Percentiles rank a stretch among this genome's conserved stretches.
Evolutionary conservation across 2,113 vertebrate species (phyloP).

Genomic region (Meriones unguiculatus): DNA sequence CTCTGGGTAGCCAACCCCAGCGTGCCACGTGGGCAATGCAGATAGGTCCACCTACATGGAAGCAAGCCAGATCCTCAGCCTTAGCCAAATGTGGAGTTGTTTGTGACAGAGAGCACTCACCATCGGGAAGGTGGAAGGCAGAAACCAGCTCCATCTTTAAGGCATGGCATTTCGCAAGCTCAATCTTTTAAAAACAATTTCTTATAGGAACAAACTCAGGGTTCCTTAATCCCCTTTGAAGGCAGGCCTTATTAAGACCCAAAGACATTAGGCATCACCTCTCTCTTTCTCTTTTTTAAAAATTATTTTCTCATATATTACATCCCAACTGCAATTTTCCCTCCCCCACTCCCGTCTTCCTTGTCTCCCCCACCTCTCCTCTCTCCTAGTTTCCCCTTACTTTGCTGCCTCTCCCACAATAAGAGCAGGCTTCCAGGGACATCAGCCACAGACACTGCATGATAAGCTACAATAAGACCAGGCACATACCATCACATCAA

Average conservation of each 20-base stretch:
- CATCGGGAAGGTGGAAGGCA: too few species aligned
- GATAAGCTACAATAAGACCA: neutral
- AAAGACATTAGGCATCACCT: neutral
- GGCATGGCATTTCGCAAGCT: too few species aligned
- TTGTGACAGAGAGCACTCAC: too few species aligned
- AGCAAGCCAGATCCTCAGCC: too few species aligned
- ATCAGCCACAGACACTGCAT: neutral
- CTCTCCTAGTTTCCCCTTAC: neutral
- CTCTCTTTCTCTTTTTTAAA: neutral
- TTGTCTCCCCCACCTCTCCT: neutral
- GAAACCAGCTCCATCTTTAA: too few species aligned
- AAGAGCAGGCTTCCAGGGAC: neutral
- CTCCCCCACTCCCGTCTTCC: neutral
- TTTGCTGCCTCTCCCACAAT: neutral
- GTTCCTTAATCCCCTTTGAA: neutral
- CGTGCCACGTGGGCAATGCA: too few species aligned
- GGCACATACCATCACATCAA: neutral
- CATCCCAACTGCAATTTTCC: neutral
- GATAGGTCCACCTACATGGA: too few species aligned
- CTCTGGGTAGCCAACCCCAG: too few species aligned
- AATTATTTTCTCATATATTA: neutral
- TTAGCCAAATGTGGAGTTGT: too few species aligned
- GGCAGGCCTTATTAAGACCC: neutral
- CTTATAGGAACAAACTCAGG: neutral
- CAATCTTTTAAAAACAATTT: neutral